Base-by-base conservation (phyloP, 2,888 invertebrate genomes). In the Drosophila diplacantha region DNA sequence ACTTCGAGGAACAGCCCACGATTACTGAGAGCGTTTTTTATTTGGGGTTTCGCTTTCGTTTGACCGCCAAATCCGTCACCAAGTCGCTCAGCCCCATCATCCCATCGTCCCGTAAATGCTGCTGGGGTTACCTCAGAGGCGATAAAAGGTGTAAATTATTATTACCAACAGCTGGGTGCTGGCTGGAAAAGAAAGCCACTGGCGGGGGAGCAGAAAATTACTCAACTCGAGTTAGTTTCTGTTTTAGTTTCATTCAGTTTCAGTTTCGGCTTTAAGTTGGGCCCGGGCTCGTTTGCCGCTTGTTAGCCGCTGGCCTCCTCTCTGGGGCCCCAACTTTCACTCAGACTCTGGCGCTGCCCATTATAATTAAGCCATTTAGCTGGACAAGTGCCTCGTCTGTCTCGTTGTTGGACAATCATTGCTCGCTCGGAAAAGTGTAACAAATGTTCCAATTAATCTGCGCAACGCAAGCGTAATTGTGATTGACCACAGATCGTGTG, bases 71-170 rank as follows among this genome's bases (percentile, higher is more conserved):
- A 74, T 59, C 65, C 24, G 31, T 53, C 8, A 43, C 59, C 58
- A 63, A 20, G n/a, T 16, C 29, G 20, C 68, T 57, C 52, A 41
- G 44, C 60, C 52, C 20, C 14, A 38, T 38, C 14, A 38, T 38
- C 38, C 52, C 51, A 53, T 35, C 60, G 54, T 34, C 39, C 41
- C 51, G 44, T 35, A 29, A 12, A 34, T 64, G 60, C 46, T 64
- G 35, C 43, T 12, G 67, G 32, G 26, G 67, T 78, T 78, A 78
- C 78, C 75, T 78, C 78, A 78, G 57, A 58, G 66, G 61, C 64
- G 58, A 70, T 69, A 72, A 75, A 72, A 65, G 58, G 75, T 73
- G 78, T 80, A 66, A 78, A 81, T 78, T 78, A 69, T 69, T 80
- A 71, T 74, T 73, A 69, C 77, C 41, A 49, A 53, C 46, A 49